Percentiles rank a stretch among this genome's conserved stretches.
These are phyloP conservation scores for Dryobota labecula DNA, from an alignment of 2,888 invertebrate species.

Conservation along the genomic window DNA sequence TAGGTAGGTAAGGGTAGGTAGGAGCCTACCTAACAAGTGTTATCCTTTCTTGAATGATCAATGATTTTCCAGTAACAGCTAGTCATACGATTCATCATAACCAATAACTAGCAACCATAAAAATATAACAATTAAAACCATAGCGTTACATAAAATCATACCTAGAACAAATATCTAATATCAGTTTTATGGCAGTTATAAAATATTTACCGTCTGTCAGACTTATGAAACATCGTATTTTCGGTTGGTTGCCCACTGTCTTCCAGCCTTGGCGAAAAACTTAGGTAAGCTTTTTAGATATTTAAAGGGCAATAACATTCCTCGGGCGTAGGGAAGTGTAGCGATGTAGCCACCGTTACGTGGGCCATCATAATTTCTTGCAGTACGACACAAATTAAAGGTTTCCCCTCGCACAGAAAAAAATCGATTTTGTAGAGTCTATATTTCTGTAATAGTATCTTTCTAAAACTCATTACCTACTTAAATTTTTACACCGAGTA, in stretches of 20 bases:
- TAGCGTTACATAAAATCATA: conserved; percentile 40
- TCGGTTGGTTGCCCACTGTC: conserved; percentile 55
- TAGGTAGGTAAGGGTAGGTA: no score
- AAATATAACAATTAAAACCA: conserved; percentile 57
- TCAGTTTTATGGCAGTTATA: conserved; percentile 67
- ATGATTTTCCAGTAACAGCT: conserved; percentile 11
- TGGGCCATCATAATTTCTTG: conserved; percentile 36
- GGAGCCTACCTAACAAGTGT: background rate
- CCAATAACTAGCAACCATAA: conserved; percentile 51
- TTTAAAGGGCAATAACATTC: conserved; percentile 58
- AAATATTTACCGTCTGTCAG: conserved; percentile 66
- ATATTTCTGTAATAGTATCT: background rate
- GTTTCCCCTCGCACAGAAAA: background rate
- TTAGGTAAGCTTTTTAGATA: conserved; percentile 52
- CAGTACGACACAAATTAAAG: conserved; percentile 27
- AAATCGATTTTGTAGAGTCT: background rate
- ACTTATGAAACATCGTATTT: conserved; percentile 45
- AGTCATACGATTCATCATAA: conserved; percentile 12
- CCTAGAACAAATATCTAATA: conserved; percentile 53
- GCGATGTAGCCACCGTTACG: conserved; percentile 21
- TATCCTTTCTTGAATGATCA: background rate
- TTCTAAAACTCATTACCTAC: background rate
- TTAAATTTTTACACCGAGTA: background rate
- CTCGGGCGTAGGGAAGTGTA: conserved; percentile 26
- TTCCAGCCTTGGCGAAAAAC: conserved; percentile 52